phyloP scores from a whole-genome alignment of 2,113 vertebrate genomes.

The Cromileptes altivelis region DNA sequence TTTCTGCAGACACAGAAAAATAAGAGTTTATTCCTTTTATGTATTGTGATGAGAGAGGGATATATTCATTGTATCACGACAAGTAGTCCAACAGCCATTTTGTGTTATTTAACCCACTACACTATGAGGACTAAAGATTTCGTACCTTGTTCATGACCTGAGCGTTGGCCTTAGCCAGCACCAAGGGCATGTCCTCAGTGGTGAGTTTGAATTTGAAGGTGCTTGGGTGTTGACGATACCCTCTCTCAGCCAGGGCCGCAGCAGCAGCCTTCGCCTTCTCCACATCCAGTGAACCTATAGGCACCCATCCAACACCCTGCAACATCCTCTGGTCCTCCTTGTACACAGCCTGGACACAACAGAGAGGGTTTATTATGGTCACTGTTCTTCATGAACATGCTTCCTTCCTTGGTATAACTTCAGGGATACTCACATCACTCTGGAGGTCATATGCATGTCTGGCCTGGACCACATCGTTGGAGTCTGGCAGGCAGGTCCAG shows the following conservation, averaged over 20 bases:
- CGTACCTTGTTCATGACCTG: slow-evolving; percentile 87
- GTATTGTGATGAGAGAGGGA: not conserved
- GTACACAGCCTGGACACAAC: slow-evolving; percentile 82
- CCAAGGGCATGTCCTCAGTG: slow-evolving; percentile 86
- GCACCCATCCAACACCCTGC: slow-evolving; percentile 90
- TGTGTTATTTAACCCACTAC: not conserved
- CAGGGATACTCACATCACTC: slow-evolving; percentile 86
- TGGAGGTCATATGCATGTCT: slow-evolving; percentile 86
- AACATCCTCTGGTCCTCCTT: slow-evolving; percentile 86
- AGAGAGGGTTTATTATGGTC: not conserved
- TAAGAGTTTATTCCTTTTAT: not conserved
- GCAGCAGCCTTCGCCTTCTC: slow-evolving; percentile 86
- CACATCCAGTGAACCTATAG: slow-evolving; percentile 88
- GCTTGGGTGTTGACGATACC: slow-evolving; percentile 88
- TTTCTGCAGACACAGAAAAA: slow-evolving; percentile 60
- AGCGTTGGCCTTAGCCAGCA: slow-evolving; percentile 88
- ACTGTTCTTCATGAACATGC: too few species aligned
- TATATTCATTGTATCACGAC: not conserved
- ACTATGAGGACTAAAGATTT: not conserved
- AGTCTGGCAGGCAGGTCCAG: slow-evolving; percentile 92
- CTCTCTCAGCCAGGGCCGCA: slow-evolving; percentile 83
- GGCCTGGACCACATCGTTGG: slow-evolving; percentile 88
- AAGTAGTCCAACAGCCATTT: not conserved
- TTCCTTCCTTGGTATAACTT: too few species aligned
- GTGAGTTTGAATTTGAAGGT: slow-evolving; percentile 83